Conservation (phyloP, 1,140 invertebrate genomes). For the Campoletis sonorensis region DNA sequence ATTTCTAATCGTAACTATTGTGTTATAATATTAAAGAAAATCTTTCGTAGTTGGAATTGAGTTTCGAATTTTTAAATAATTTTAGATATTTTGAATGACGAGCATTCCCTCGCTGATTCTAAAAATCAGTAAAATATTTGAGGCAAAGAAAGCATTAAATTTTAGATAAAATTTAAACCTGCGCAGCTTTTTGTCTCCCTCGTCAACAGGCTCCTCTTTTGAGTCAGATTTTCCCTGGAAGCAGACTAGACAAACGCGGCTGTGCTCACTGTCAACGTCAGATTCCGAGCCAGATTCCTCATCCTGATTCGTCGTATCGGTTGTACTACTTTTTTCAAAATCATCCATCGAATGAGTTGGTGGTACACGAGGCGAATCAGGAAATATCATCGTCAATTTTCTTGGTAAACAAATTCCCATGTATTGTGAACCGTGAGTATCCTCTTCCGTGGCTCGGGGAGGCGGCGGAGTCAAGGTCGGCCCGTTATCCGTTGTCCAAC, state of each 20-base stretch:
- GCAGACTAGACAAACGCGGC: constrained; percentile 69
- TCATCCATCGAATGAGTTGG: constrained; percentile 51
- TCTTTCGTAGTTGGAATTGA: too few relatives aligned
- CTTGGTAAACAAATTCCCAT: constrained; percentile 88
- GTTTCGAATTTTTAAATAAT: too few relatives aligned
- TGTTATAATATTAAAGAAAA: too few relatives aligned
- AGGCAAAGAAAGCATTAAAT: too few relatives aligned
- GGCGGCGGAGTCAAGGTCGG: constrained; percentile 64
- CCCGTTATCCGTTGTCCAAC: constrained; percentile 68
- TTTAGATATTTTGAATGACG: too few relatives aligned
- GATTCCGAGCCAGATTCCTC: constrained; percentile 68
- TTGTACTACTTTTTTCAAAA: constrained; percentile 53
- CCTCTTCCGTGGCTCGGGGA: constrained; percentile 58
- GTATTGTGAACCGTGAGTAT: constrained; percentile 77
- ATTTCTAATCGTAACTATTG: too few relatives aligned
- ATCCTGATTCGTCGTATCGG: constrained; percentile 66
- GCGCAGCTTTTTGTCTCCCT: constrained; percentile 64
- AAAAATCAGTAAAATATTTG: too few relatives aligned
- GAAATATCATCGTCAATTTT: constrained; percentile 83
- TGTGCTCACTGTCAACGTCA: constrained; percentile 64
- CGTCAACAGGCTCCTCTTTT: constrained; percentile 53
- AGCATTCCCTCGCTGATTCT: too few relatives aligned
- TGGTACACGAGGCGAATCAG: constrained; percentile 70
- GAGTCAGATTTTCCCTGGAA: constrained; percentile 58
- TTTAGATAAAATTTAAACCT: constrained; percentile 57